Evolutionary conservation across 2,888 invertebrate species (phyloP).

Genomic region (Gibbula magus): DNA sequence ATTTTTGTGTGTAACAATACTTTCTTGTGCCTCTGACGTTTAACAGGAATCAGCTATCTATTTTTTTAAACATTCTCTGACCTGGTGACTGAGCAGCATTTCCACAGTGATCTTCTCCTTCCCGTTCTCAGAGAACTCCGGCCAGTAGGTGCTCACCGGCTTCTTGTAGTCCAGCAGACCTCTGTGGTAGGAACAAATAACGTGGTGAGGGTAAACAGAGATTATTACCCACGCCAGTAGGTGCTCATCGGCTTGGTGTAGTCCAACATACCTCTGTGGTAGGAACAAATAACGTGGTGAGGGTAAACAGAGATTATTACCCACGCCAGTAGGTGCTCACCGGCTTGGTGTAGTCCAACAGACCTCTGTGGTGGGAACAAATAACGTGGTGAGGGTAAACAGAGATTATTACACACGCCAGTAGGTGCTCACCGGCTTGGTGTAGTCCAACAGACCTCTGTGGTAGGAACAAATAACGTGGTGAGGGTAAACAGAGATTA

Average conservation of each 20-base stretch:
- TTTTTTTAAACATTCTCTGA: no score
- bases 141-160: constrained; percentile 74
- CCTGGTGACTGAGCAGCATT: constrained; percentile 72
- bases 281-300: no score
- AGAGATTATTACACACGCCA: neutral
- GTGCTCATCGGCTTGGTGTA: neutral
- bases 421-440: neutral
- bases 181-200: constrained; percentile 44
- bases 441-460: neutral
- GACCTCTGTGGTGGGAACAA: constrained; percentile 56
- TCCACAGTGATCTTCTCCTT: constrained; percentile 75
- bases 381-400: no score
- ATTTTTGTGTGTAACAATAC: no score
- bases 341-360: constrained; percentile 70
- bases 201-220: no score
- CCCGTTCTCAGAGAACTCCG: constrained; percentile 75
- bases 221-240: neutral
- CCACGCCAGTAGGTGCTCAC: no score
- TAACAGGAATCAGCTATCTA: no score
- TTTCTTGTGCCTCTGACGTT: no score
- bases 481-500: no score
- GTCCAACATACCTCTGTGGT: neutral
- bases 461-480: no score
- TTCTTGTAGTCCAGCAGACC: constrained; percentile 72
- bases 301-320: no score